These are phyloP conservation scores for Eutrigla gurnardus DNA, from an alignment of 2,797 vertebrate genomes.

Conservation along the genomic window DNA sequence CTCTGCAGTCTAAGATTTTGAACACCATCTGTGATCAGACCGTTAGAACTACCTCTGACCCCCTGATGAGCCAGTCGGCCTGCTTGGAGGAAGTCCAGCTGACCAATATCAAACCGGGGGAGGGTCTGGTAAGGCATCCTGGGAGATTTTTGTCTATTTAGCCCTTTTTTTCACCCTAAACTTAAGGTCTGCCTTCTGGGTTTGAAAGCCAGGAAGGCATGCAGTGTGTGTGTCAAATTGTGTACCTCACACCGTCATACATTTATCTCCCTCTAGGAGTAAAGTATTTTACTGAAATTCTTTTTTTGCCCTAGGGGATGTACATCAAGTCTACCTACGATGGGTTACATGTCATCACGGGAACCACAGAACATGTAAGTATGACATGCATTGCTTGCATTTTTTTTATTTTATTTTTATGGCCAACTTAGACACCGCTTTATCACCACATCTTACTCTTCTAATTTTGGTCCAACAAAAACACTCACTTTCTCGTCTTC, in stretches of 20 bases:
- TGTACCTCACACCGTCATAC: slow-evolving; percentile 27
- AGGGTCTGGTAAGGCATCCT: slow-evolving; percentile 91
- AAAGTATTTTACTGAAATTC: slow-evolving; percentile 20
- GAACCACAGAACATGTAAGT: slow-evolving; percentile 97
- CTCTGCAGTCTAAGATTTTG: slow-evolving; percentile 90
- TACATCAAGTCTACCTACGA: slow-evolving; percentile 98
- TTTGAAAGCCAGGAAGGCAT: slow-evolving; percentile 27
- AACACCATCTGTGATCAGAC: slow-evolving; percentile 96
- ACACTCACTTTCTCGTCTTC: slow-evolving; percentile 4
- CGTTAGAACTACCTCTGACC: slow-evolving; percentile 90
- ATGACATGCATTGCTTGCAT: slow-evolving; percentile 3
- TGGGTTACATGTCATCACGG: slow-evolving; percentile 95
- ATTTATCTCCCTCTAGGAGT: slow-evolving; percentile 24
- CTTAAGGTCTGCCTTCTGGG: slow-evolving; percentile 5
- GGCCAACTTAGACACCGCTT: slow-evolving; percentile 5
- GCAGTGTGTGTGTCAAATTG: slow-evolving; percentile 45
- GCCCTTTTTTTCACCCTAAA: slow-evolving; percentile 13
- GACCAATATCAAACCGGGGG: slow-evolving; percentile 90
- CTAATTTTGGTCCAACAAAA: slow-evolving; percentile 16
- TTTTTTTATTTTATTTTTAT: background rate
- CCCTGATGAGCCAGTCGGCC: slow-evolving; percentile 92
- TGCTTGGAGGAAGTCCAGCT: slow-evolving; percentile 93
- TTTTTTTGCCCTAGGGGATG: slow-evolving; percentile 87
- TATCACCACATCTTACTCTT: slow-evolving; percentile 28
- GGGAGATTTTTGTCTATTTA: background rate